phyloP scores from a whole-genome alignment of 2,113 vertebrate genomes.

The Pseudonaja textilis region DNA sequence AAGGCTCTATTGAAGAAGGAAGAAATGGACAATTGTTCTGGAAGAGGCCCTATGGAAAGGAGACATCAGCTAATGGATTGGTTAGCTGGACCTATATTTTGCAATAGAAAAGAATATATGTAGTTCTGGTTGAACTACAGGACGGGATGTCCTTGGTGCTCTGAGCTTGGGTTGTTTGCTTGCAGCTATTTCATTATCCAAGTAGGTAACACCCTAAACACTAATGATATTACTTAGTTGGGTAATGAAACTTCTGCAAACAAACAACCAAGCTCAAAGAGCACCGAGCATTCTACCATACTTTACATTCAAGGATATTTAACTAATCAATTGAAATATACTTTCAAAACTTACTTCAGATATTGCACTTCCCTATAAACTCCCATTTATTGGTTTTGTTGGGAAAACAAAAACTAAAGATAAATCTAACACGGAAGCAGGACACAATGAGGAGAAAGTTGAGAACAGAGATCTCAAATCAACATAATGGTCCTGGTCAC shows the following conservation, averaged over 20 bases:
- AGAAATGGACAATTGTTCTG: neutral
- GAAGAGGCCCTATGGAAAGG: neutral
- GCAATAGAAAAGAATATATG: too few species aligned
- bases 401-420: neutral
- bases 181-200: too few species aligned
- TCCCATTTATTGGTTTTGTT: neutral
- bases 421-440: neutral
- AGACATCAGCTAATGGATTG: neutral
- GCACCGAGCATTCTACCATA: neutral
- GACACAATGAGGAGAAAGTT: neutral
- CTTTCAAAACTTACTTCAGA: neutral
- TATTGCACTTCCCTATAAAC: neutral
- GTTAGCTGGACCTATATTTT: neutral
- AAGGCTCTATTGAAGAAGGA: neutral
- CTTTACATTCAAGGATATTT: neutral
- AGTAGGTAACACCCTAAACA: too few species aligned
- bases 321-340: neutral
- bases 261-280: neutral
- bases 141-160: too few species aligned
- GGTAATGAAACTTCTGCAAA: neutral
- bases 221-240: neutral
- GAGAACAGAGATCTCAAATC: neutral
- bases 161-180: too few species aligned
- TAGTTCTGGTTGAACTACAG: too few species aligned
- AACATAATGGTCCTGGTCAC: neutral